Base-by-base conservation (phyloP, 2,113 vertebrate genomes). In the Aythya baeri region DNA sequence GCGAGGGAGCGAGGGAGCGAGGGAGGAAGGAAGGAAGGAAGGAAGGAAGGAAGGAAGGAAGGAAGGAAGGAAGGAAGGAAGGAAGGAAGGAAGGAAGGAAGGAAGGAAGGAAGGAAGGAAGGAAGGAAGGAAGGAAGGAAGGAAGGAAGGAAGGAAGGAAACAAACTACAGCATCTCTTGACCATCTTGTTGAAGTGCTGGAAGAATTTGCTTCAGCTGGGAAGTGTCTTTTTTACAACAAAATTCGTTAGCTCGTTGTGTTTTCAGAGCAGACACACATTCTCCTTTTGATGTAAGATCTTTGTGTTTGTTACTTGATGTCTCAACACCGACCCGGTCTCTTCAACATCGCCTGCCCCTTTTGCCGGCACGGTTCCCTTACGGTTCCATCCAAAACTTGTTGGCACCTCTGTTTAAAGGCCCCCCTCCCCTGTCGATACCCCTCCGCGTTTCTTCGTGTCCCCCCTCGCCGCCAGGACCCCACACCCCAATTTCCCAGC, bases 361-460 rank as follows among this genome's bases (percentile, higher is more conserved):
- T 62, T 74, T 23, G 29, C 26, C 9, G 9, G 12, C 21, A 7
- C 7, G 2, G 32, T 32, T 34, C 41, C 34, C 26, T 57, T 23
- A 27, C 38, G 22, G 17, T 58, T 65, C 46, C 43, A 68, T 52
- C 43, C 13, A 10, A 43, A 89, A 88, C 17, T 55, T 79, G 38
- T 46, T 32, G 59, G 7, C 46, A 11, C 27, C 50, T 36, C 68
- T 1, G 5, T 77, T 80, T 83, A 49, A 85, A 49, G 8, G 38
- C 29, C 38, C 55, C 29, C 41, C 71, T 63, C 13, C 32, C 66
- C 49, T 61, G 58, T 54, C 88, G 72, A 85, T 87, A 66, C 81
- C 93, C 79, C 75, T 86, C 73, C 32, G 43, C 50, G 81, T 84
- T 93, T 54, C 73, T 93, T 88, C 94, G 76, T 68, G 78, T 87